A percentile compares a stretch with the other conserved stretches of the same genome.
Evolutionary conservation across 2,797 vertebrate species (phyloP).

Genomic region (Rachycentron canadum): DNA sequence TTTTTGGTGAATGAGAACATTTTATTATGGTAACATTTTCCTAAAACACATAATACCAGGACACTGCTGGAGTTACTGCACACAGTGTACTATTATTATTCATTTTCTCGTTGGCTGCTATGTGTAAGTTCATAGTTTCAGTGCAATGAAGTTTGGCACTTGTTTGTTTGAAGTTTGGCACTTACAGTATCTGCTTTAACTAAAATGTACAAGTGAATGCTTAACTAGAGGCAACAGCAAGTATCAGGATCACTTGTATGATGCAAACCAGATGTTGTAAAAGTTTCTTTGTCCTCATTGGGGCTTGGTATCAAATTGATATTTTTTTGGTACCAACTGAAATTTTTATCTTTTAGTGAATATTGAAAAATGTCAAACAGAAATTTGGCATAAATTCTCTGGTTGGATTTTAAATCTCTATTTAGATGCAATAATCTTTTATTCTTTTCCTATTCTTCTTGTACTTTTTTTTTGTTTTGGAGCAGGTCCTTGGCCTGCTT

Average conservation of each 20-base stretch:
- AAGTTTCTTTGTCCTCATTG: too few species aligned
- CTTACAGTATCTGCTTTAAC: neutral
- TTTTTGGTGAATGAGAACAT: neutral
- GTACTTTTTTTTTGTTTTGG: neutral
- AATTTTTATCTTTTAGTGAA: neutral
- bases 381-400: neutral
- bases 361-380: neutral
- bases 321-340: neutral
- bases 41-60: slow-evolving; percentile 15
- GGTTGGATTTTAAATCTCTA: too few species aligned
- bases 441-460: too few species aligned
- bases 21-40: slow-evolving; percentile 1
- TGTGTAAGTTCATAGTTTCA: neutral
- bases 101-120: neutral
- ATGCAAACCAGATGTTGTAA: neutral
- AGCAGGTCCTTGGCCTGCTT: neutral
- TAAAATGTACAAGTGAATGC: neutral
- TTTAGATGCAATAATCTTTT: too few species aligned
- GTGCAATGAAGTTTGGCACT: neutral
- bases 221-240: neutral
- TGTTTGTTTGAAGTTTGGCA: too few species aligned
- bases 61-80: neutral
- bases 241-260: neutral
- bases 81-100: slow-evolving; percentile 4
- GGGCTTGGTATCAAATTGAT: too few species aligned